Evolutionary conservation across 2,888 invertebrate species (phyloP).

Genomic region (Bombylius discolor): DNA sequence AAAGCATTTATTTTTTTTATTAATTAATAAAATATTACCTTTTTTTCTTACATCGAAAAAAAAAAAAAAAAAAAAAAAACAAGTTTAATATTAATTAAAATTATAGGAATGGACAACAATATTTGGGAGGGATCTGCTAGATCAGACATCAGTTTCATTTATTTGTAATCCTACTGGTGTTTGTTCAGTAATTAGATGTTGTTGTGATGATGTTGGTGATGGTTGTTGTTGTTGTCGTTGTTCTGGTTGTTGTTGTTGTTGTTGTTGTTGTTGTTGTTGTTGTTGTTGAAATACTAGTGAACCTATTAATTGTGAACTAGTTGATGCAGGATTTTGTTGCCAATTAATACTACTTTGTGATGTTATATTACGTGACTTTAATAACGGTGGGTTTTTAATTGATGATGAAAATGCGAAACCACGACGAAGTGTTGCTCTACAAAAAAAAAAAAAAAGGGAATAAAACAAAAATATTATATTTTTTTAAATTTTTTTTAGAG

Average conservation of each 20-base stretch:
- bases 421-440: conserved; percentile 50
- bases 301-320: conserved; percentile 24
- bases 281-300: conserved; percentile 13
- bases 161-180: conserved; percentile 17
- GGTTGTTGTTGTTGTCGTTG: conserved; percentile 12
- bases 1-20: no score
- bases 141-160: conserved; percentile 33
- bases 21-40: no score
- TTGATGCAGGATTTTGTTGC: conserved; percentile 29
- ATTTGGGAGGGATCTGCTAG: conserved; percentile 16
- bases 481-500: no score
- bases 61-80: no score
- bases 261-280: conserved; percentile 12
- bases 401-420: conserved; percentile 59
- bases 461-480: no score
- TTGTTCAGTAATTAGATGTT: conserved; percentile 13
- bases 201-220: conserved; percentile 9
- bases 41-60: no score
- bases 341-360: conserved; percentile 39
- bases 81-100: not conserved
- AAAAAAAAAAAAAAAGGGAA: conserved; percentile 13
- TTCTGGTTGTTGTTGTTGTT: conserved; percentile 13
- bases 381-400: conserved; percentile 65
- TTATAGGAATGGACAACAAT: conserved; percentile 11
- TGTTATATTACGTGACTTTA: conserved; percentile 65